Base-by-base conservation (phyloP, 1,140 invertebrate genomes). In the Calycopis cecrops region DNA sequence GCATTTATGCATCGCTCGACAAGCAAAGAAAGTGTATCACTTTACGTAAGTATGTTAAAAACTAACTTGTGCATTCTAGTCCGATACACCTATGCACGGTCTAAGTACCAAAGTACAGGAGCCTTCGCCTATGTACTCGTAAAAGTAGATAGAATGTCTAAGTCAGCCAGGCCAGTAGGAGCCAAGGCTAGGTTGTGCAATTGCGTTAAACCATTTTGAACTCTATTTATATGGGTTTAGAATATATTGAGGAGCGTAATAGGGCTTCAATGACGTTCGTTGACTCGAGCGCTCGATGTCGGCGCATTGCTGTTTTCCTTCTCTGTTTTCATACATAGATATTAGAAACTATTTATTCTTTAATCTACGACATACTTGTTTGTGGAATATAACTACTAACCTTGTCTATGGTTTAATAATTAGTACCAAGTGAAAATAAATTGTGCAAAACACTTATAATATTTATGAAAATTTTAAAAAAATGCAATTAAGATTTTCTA, bases 141-240 rank as follows among this genome's bases (percentile, higher is more conserved):
- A 87, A 87, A 85, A 87, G 84, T 87, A 84, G 84, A 85, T 87
- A 87, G 84, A 87, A 87, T 85, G 84, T 87, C 84, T 87, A 87
- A 87, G 84, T 87, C 84, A 87, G 84, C 81, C 76, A 85, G 81
- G 84, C 81, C 81, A 85, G 81, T 85, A 81, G 67, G 69, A 87
- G 84, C 84, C 84, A 87, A 87, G 84, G 84, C 84, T 87, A 87
- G 77, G 71, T 83, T 82, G 76, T 65, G 64, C 53, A 59, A 59
- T 28, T 14, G 28, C 6, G 38, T 1, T 69, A 63, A 38, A 56
- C 11, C 9, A 77, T 55, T 72, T 60, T 71, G 57, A 65, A 73
- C 79, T 61, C 53, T 82, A 71, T 65, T 55, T n/a, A 10, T 9
- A 55, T 18, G 1, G 6, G 0, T 0, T 21, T 67, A 79, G 48